Evolutionary conservation across 2,113 vertebrate species (phyloP), one percentile per base, ranked within the genome.

Genomic region (Myanophis thanlyinensis): DNA sequence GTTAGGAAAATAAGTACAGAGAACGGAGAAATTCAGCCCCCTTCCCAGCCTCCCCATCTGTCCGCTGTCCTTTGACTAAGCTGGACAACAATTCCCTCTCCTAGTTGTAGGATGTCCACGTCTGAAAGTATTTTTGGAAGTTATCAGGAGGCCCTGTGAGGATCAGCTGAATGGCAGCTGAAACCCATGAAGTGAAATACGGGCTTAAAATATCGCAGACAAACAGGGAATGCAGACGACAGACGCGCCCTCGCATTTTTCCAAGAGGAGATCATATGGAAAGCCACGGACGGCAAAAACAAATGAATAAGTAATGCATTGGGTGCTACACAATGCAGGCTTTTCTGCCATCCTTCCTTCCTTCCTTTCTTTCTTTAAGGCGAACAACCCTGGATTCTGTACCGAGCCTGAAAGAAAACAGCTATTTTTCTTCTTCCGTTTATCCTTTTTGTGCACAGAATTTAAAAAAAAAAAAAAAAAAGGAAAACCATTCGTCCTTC

Each of bases 161-260:
- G 92, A 96, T 96, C 96, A 96, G 97, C 95, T 98, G 97, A 97
- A 96, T 95, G 92, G 95, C 97, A 96, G 94, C n/a, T n/a, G 0
- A 73, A 46, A 88, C 46, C 0, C 92, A 94, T 80, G 94, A 96
- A 95, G 88, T 46, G 93, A 91, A 94, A 97, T 94, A 97, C 96
- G 97, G 49, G 95, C 97, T 96, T 95, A 97, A 97, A 98, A 98
- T 98, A 98, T 56, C 96, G 53, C 93, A 88, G 92, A 30, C 93
- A 89, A 95, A 93, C 92, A 91, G 0, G 3, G 94, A 95, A 94
- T 94, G 54, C 90, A 85, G 95, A 90, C 93, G 27, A 73, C 87
- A 91, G 95, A 87, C 94, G 93, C 95, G 1, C 7, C 20, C 85
- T 67, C 35, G 80, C 73, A 10, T 67, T 88, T 51, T 67, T 93